These are phyloP conservation scores for Psittacula echo DNA, from an alignment of 2,797 vertebrate genomes.

Conservation along the genomic window DNA sequence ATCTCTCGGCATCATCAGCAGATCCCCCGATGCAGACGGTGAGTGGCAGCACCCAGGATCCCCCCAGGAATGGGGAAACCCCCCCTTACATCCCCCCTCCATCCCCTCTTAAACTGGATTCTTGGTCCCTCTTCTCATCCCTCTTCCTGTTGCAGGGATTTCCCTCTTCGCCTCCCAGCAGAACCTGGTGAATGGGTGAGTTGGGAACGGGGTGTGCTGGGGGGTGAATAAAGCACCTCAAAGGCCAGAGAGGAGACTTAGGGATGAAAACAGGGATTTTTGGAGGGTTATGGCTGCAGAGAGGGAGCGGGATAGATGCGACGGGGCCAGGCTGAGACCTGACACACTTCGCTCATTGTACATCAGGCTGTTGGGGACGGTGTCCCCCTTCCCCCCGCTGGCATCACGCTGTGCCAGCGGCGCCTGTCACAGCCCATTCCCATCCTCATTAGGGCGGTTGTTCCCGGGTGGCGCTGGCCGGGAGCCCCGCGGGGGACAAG, in stretches of 20 bases:
- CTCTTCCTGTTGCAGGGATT: neutral
- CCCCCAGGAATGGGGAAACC: neutral
- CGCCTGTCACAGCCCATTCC: slow-evolving; percentile 43
- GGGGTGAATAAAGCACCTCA: neutral
- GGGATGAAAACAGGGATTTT: neutral
- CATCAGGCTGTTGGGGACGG: neutral
- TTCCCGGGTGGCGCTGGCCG: neutral
- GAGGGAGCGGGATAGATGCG: neutral
- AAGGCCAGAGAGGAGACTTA: neutral
- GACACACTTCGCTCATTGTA: neutral
- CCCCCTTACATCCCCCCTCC: neutral
- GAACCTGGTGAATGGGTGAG: slow-evolving; percentile 48
- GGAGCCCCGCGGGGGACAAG: neutral
- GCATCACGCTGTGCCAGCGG: neutral
- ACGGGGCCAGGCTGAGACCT: neutral
- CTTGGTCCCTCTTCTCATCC: neutral
- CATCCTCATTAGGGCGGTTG: slow-evolving; percentile 26
- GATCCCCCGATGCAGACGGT: slow-evolving; percentile 45
- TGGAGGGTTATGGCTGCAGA: neutral
- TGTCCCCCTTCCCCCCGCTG: neutral
- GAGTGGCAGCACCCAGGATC: neutral
- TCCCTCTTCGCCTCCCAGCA: slow-evolving; percentile 10
- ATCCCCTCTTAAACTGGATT: neutral
- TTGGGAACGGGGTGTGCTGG: neutral
- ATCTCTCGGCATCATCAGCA: slow-evolving; percentile 71